Conservation (phyloP, 2,888 invertebrate genomes). For the Chouioia cunea region DNA sequence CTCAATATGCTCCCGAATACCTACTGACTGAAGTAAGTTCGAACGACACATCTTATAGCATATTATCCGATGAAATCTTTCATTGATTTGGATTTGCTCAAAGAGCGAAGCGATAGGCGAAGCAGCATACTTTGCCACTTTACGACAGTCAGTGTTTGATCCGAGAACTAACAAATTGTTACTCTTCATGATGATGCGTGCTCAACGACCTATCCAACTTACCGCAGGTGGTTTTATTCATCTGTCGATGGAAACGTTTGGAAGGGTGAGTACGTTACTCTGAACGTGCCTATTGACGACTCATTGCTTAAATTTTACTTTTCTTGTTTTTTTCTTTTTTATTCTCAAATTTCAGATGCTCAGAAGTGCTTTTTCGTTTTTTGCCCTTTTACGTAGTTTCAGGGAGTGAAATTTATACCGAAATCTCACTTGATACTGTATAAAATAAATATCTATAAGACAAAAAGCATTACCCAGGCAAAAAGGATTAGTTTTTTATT, state of each 20-base stretch:
- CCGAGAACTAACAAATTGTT: conserved; percentile 4
- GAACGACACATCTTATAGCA: background rate
- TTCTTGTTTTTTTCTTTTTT: no score
- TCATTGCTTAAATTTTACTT: background rate
- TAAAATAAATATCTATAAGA: no score
- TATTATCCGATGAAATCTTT: background rate
- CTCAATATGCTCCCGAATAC: conserved; percentile 32
- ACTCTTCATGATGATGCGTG: conserved; percentile 21
- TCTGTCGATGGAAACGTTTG: conserved; percentile 33
- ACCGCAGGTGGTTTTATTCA: conserved; percentile 30
- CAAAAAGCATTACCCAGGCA: no score
- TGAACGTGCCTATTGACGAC: background rate
- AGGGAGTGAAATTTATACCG: no score
- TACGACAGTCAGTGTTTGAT: background rate
- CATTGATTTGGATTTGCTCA: background rate
- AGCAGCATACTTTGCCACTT: conserved; percentile 27
- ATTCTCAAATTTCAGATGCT: conserved; percentile 27
- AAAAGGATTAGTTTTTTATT: no score
- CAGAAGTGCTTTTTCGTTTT: conserved; percentile 24
- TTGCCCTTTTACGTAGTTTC: conserved; percentile 17
- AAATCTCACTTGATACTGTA: no score
- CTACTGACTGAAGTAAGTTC: conserved; percentile 23
- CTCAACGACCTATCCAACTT: conserved; percentile 29
- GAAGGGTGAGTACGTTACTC: background rate
- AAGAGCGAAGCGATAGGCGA: conserved; percentile 28